Conservation (phyloP, 2,797 vertebrate species). For the Coluber constrictor region DNA sequence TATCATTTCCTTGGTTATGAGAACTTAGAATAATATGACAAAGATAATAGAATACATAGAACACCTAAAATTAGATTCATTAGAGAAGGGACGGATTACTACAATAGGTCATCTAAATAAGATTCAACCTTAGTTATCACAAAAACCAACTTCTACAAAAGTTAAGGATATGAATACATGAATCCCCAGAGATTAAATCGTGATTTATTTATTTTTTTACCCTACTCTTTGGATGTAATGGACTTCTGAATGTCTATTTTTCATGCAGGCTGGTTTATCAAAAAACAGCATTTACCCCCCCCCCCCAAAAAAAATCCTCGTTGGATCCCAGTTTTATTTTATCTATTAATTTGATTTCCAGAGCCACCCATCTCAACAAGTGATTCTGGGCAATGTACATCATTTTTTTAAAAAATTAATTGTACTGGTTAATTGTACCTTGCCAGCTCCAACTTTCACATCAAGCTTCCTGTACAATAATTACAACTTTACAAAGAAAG, state of each 20-base stretch:
- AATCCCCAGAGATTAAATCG: background rate
- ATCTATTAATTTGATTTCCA: background rate
- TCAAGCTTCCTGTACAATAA: background rate
- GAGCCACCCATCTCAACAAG: background rate
- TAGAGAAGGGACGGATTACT: background rate
- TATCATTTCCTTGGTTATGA: slow-evolving; percentile 36
- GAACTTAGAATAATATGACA: slow-evolving; percentile 37
- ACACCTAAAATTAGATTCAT: background rate
- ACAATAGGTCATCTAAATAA: slow-evolving; percentile 13
- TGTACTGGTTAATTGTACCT: background rate
- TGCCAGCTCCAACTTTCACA: background rate
- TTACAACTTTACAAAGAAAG: background rate
- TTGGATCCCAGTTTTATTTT: background rate
- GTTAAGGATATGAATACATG: background rate
- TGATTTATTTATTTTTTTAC: background rate
- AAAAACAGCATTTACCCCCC: too few relatives aligned
- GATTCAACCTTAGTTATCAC: background rate
- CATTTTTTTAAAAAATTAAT: background rate
- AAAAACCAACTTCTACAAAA: background rate
- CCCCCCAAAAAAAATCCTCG: too few relatives aligned
- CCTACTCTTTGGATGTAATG: background rate
- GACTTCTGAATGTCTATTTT: too few relatives aligned
- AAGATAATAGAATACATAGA: slow-evolving; percentile 35
- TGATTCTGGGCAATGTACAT: background rate
- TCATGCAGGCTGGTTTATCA: too few relatives aligned